Conservation (phyloP, 2,113 vertebrate genomes). For the Chauna torquata region DNA sequence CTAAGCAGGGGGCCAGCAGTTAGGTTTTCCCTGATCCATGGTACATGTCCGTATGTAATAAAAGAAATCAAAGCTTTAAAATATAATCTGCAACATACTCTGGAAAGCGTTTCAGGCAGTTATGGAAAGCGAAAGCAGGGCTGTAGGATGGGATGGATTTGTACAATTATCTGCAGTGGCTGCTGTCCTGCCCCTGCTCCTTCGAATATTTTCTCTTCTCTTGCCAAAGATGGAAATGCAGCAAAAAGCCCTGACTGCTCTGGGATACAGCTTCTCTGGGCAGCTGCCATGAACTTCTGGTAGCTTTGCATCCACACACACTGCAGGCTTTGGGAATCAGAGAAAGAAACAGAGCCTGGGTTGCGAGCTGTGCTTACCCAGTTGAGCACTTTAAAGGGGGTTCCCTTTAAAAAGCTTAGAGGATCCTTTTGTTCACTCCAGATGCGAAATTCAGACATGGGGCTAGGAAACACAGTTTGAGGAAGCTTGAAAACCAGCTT, state of each 20-base stretch:
- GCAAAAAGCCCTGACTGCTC: neutral
- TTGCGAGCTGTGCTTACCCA: rapidly evolving
- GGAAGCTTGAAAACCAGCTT: neutral
- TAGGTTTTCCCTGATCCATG: too few species aligned
- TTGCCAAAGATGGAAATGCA: neutral
- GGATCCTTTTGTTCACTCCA: neutral
- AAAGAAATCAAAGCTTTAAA: neutral
- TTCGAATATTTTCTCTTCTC: neutral
- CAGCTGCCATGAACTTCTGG: neutral
- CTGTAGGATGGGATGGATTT: neutral
- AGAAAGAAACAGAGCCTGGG: neutral
- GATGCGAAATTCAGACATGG: neutral
- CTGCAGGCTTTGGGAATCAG: neutral
- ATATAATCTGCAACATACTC: neutral
- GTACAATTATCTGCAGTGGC: neutral
- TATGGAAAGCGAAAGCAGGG: neutral
- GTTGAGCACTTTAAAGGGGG: neutral
- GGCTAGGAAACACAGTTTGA: neutral
- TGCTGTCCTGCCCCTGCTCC: neutral
- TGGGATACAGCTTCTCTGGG: neutral
- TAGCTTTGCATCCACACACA: neutral
- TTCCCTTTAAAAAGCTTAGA: neutral
- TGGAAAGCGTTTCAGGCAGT: neutral
- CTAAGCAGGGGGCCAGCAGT: too few species aligned
- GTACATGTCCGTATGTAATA: neutral